Base-by-base conservation (phyloP, 2,888 invertebrate genomes). In the Pheosia tremula region DNA sequence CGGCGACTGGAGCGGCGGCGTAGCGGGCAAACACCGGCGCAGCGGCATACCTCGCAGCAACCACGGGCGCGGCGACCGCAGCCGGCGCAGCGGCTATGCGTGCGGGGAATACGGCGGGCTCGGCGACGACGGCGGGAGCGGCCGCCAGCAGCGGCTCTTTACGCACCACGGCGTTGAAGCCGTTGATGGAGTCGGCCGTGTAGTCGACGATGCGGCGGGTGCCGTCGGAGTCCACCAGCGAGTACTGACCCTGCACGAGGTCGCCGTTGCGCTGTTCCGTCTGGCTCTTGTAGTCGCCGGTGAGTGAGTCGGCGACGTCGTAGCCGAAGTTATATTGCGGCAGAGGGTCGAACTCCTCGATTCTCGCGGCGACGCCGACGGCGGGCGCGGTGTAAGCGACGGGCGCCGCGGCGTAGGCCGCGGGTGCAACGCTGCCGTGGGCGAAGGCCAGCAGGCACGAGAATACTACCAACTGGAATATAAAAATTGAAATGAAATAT, bases 251-350 rank as follows among this genome's bases (percentile, higher is more conserved):
- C 66, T 84, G 86, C 4, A 95, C 95, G 45, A 95, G 76, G 67
- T 94, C 94, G 59, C 95, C 95, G 60, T 91, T 89, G 66, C 94
- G 87, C 61, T 91, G 88, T 69, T 95, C 95, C 7, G 80, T 81
- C 67, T 89, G 91, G 68, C 86, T 89, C 77, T 91, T 91, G 80
- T 86, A 88, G 74, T 91, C 91, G 3, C 91, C 91, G 58, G 91
- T 90, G 49, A 88, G 81, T 3, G 88, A 75, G 66, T 92, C 91
- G 0, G 86, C 86, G 24, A 92, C 91, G 58, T 88, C 80, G 69
- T 91, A 92, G 47, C 87, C 90, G 68, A 86, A 91, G 56, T 81
- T 82, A 85, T 96, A 96, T 80, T 95, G 95, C 0, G 95, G 95
- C 59, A 91, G 84, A 0, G 94, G 90, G 77, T 95, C 95, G 75